Evolutionary conservation across 2,797 vertebrate species (phyloP).

Genomic region (Xenopus petersii): DNA sequence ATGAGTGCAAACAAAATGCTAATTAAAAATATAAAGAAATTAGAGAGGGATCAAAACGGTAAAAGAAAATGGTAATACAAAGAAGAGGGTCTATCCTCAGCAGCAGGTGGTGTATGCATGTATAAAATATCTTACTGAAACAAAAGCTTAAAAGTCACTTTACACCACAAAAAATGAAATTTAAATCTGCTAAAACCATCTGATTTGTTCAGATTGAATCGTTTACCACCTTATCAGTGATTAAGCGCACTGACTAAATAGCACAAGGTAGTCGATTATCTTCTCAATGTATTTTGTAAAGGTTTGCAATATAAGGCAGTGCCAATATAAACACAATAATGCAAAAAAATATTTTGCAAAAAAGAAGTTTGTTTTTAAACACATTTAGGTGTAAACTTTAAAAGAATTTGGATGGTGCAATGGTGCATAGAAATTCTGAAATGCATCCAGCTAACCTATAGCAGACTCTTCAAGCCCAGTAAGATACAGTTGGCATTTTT

Average conservation of each 20-base stretch:
- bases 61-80: neutral
- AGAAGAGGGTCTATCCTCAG: neutral
- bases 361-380: slow-evolving; percentile 1
- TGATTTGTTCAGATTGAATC: neutral
- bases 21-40: neutral
- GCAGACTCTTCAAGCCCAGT: neutral
- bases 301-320: neutral
- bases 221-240: neutral
- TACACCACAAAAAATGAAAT: slow-evolving; percentile 9
- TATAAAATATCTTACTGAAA: slow-evolving; percentile 12
- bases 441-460: slow-evolving; percentile 6
- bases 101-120: neutral
- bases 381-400: slow-evolving; percentile 8
- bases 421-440: slow-evolving; percentile 35
- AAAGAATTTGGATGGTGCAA: slow-evolving; percentile 24
- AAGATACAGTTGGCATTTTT: slow-evolving; percentile 11
- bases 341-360: too few relatives aligned
- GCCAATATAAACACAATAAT: neutral
- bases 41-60: neutral
- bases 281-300: neutral
- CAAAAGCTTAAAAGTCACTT: slow-evolving; percentile 13
- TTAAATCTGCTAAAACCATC: slow-evolving; percentile 17
- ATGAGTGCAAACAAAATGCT: slow-evolving; percentile 11
- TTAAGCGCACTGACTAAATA: neutral
- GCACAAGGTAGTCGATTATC: neutral